phyloP scores from a whole-genome alignment of 2,888 invertebrate species.

The Brachypterus glaber region DNA sequence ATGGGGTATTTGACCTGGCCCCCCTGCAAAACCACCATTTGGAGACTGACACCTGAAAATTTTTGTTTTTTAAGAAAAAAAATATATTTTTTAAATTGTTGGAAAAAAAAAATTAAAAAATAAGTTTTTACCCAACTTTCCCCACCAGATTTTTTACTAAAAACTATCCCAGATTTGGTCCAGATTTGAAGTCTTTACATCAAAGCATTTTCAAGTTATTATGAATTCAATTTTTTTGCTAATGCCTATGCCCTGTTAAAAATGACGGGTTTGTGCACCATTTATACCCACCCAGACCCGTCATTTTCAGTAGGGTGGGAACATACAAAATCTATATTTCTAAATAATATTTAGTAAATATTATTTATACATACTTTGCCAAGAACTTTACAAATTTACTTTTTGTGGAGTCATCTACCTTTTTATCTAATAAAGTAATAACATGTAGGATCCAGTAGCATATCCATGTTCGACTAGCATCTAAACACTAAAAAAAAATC shows the following conservation, averaged over 20 bases:
- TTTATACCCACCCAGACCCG: too few relatives aligned
- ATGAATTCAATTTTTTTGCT: not conserved
- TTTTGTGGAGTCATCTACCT: slow-evolving; percentile 48
- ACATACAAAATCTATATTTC: too few relatives aligned
- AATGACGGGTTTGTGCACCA: too few relatives aligned
- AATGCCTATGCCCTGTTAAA: not conserved
- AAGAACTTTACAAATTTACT: slow-evolving; percentile 51
- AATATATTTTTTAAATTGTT: not conserved
- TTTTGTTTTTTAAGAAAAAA: too few relatives aligned
- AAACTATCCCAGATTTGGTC: slow-evolving; percentile 38
- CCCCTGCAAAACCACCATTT: slow-evolving; percentile 87
- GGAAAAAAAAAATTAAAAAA: slow-evolving; percentile 4
- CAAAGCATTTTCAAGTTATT: too few relatives aligned
- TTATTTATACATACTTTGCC: slow-evolving; percentile 43
- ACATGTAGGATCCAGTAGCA: slow-evolving; percentile 96
- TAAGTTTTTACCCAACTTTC: not conserved
- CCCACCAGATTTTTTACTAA: slow-evolving; percentile 39
- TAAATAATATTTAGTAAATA: too few relatives aligned
- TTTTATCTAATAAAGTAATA: slow-evolving; percentile 63
- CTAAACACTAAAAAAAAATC: slow-evolving; percentile 53
- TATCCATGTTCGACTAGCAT: slow-evolving; percentile 94
- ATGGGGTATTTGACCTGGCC: slow-evolving; percentile 86
- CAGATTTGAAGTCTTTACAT: too few relatives aligned
- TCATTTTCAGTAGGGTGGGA: too few relatives aligned
- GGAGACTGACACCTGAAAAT: slow-evolving; percentile 62